Conservation (phyloP, 2,113 vertebrate genomes). For the Narcine bancroftii region DNA sequence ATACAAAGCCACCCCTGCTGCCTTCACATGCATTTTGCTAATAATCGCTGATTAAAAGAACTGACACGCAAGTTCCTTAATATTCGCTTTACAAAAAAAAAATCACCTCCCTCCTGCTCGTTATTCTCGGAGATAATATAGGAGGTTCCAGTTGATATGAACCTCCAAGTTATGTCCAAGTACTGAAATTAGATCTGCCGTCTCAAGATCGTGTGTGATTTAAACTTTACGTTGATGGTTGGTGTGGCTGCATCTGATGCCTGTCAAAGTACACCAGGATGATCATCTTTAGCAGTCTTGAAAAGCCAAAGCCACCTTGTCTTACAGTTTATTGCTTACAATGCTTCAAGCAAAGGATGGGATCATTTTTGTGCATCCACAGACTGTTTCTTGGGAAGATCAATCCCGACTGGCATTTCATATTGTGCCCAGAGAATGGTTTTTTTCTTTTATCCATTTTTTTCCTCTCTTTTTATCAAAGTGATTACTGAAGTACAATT, state of each 20-base stretch:
- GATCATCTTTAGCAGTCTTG: not conserved
- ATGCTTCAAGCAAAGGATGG: not conserved
- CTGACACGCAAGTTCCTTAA: not conserved
- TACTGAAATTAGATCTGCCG: not conserved
- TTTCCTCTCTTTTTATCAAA: not conserved
- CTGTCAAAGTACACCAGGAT: not conserved
- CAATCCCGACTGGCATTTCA: not conserved
- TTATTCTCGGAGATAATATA: not conserved
- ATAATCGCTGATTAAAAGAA: not conserved
- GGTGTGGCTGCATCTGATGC: not conserved
- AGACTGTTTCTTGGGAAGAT: not conserved
- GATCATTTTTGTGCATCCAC: not conserved
- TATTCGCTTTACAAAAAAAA: not conserved
- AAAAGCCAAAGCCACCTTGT: not conserved
- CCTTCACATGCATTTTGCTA: not conserved
- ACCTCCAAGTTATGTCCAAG: not conserved
- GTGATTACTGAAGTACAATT: not conserved
- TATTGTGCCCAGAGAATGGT: not conserved
- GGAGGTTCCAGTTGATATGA: not conserved
- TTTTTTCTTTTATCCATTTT: not conserved
- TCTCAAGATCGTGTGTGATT: not conserved
- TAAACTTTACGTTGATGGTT: not conserved
- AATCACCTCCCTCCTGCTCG: not conserved
- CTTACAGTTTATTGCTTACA: not conserved
- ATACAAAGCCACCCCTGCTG: not conserved